Evolutionary conservation across 2,797 vertebrate genomes (phyloP).

Genomic region (Poecilia velifera): DNA sequence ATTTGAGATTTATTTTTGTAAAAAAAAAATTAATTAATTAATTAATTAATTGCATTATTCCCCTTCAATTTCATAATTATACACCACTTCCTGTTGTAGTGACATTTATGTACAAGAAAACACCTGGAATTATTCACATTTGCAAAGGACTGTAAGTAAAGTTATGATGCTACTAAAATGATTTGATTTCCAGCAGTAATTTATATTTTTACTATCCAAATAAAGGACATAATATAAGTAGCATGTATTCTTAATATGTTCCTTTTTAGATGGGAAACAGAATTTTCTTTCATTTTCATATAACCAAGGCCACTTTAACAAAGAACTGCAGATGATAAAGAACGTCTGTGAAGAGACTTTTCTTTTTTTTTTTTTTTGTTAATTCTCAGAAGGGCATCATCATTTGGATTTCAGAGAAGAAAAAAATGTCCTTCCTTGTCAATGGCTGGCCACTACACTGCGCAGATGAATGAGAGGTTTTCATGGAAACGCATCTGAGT

Average conservation of each 20-base stretch:
- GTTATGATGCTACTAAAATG: neutral
- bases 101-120: too few species aligned
- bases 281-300: constrained; percentile 1
- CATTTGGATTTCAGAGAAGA: constrained; percentile 46
- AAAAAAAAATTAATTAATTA: neutral
- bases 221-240: neutral
- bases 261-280: constrained; percentile 5
- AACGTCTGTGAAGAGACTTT: constrained; percentile 19
- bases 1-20: neutral
- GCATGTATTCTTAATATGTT: constrained; percentile 8
- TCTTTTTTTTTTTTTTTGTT: neutral
- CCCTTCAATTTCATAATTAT: neutral
- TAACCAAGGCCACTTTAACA: neutral
- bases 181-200: neutral
- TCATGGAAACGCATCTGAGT: constrained; percentile 53
- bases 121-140: neutral
- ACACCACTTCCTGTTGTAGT: neutral
- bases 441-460: constrained; percentile 30
- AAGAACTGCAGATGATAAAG: constrained; percentile 19
- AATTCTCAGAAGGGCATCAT: constrained; percentile 36
- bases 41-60: too few species aligned
- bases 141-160: neutral
- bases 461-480: constrained; percentile 43
- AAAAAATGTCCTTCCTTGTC: constrained; percentile 10
- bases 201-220: neutral